phyloP scores from a whole-genome alignment of 2,888 invertebrate genomes.

The Furcula furcula region DNA sequence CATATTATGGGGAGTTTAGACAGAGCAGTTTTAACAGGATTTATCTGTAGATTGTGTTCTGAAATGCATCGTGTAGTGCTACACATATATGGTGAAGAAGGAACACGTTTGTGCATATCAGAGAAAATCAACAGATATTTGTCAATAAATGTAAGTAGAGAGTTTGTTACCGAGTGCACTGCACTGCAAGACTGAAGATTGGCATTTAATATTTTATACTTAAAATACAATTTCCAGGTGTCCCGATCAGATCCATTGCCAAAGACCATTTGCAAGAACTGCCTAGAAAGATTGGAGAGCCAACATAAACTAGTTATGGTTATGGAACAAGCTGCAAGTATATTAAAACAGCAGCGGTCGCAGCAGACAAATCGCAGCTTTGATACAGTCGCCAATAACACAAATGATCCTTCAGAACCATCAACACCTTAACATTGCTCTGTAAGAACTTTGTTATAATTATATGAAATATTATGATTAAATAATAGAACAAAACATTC shows the following conservation, averaged over 20 bases:
- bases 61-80: slow-evolving; percentile 92
- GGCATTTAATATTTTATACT: background rate
- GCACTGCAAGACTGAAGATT: slow-evolving; percentile 1
- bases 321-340: slow-evolving; percentile 68
- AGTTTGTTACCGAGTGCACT: slow-evolving; percentile 1
- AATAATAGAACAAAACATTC: no score
- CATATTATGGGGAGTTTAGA: slow-evolving; percentile 90
- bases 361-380: slow-evolving; percentile 32
- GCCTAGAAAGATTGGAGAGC: slow-evolving; percentile 81
- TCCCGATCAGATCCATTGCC: slow-evolving; percentile 85
- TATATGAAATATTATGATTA: no score
- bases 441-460: background rate
- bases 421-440: slow-evolving; percentile 9
- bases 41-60: slow-evolving; percentile 92
- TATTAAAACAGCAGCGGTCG: slow-evolving; percentile 58
- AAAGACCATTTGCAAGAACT: slow-evolving; percentile 85
- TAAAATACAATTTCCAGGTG: slow-evolving; percentile 63
- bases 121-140: slow-evolving; percentile 91
- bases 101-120: slow-evolving; percentile 86
- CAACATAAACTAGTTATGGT: slow-evolving; percentile 77
- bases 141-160: slow-evolving; percentile 87
- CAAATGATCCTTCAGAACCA: slow-evolving; percentile 37
- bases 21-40: slow-evolving; percentile 90
- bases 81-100: slow-evolving; percentile 91
- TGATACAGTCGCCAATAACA: slow-evolving; percentile 39